Conservation (phyloP, 2,797 vertebrate genomes). For the Rhinophrynus dorsalis region DNA sequence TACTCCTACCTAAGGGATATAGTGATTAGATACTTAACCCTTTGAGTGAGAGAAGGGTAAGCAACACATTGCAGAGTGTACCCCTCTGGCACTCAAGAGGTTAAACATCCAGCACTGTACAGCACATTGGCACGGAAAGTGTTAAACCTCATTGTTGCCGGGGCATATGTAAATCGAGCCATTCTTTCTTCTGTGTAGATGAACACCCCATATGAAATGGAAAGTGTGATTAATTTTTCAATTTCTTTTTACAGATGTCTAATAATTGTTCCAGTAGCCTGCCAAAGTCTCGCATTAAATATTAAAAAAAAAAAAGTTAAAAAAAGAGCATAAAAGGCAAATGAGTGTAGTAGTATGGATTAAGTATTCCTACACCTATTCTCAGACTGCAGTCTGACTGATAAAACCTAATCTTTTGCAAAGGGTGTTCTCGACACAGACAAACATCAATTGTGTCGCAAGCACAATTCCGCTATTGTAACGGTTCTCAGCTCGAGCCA, state of each 20-base stretch:
- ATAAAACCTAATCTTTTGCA: slow-evolving; percentile 1
- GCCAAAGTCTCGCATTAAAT: slow-evolving; percentile 94
- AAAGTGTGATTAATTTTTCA: slow-evolving; percentile 97
- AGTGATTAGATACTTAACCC: too few species aligned
- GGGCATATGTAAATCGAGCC: slow-evolving; percentile 53
- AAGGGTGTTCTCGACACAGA: slow-evolving; percentile 10
- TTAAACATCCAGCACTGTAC: too few species aligned
- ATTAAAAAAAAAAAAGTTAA: slow-evolving; percentile 94
- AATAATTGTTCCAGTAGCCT: slow-evolving; percentile 91
- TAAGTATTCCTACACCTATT: slow-evolving; percentile 97
- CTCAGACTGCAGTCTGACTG: not conserved
- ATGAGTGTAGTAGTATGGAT: slow-evolving; percentile 90
- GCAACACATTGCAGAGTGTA: too few species aligned
- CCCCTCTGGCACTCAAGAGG: too few species aligned
- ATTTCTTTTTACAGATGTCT: slow-evolving; percentile 95
- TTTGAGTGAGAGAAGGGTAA: too few species aligned
- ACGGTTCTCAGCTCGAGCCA: not conserved
- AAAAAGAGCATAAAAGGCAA: slow-evolving; percentile 86
- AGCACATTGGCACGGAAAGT: not conserved
- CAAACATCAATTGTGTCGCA: slow-evolving; percentile 6
- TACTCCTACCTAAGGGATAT: too few species aligned
- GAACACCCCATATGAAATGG: slow-evolving; percentile 80
- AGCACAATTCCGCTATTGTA: slow-evolving; percentile 10
- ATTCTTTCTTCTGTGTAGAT: slow-evolving; percentile 76
- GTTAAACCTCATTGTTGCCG: slow-evolving; percentile 55